Base-by-base conservation (phyloP, 2,113 vertebrate species). In the Stigmatopora nigra region DNA sequence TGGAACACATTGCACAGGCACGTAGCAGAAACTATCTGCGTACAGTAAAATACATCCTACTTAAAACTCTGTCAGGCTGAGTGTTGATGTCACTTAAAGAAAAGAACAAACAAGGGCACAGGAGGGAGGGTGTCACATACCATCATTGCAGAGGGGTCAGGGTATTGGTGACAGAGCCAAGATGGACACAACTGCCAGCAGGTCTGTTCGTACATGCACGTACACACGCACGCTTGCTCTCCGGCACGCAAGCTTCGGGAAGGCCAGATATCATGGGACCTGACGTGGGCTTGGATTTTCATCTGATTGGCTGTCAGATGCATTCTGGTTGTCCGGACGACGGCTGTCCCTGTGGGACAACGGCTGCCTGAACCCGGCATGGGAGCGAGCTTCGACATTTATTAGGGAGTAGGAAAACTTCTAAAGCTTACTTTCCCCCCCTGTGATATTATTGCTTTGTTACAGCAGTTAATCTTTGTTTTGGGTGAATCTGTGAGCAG, bases 221-320 rank as follows among this genome's bases (percentile, higher is more conserved):
- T 22, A 68, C 52, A 65, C 16, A 36, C 9, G 35, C 31, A 38
- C 20, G 22, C 58, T 31, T 31, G 25, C 25, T 22, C 61, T 22
- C 41, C 38, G 15, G 47, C 61, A 56, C 20, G 9, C 8, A 63
- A 16, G 3, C 16, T 25, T 12, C 36, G 25, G 47, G 25, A 19
- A 52, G 8, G 20, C 9, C 25, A 49, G 61, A 31, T 46, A 63
- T 61, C 82, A 83, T 82, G 76, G 80, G 73, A 81, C 65, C 70
- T 82, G 83, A 87, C 75, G 70, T 77, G 71, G 77, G 80, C 70
- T 36, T 44, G 66, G 78, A 65, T 75, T 81, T 76, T 75, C 38
- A 48, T 78, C 75, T 74, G 83, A 81, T 84, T 80, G 80, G 78
- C 67, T 65, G 78, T 85, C 78, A 85, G 69, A 75, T 78, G 76